Evolutionary conservation across 2,113 vertebrate genomes (phyloP).

Genomic region (Motacilla tschutschensis): DNA sequence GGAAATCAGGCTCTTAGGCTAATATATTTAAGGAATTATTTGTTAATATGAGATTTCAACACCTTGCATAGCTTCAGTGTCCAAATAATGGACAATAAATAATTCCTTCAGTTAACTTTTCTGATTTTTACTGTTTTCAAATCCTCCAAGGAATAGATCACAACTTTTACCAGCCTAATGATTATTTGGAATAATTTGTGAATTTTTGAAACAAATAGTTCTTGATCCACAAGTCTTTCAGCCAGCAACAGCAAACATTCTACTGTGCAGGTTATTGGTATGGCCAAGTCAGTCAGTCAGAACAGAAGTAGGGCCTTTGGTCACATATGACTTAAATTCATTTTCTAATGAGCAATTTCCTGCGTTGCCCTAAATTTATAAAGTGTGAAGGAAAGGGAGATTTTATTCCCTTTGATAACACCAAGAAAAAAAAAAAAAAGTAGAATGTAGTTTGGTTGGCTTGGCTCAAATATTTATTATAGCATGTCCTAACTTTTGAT

Average conservation of each 20-base stretch:
- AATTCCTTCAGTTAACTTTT: constrained; percentile 5
- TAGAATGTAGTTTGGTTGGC: constrained; percentile 1
- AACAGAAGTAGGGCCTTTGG: background rate
- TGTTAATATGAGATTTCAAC: background rate
- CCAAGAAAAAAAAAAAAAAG: background rate
- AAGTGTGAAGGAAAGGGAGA: background rate
- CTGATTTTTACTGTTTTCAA: background rate
- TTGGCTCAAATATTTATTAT: background rate
- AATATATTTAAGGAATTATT: background rate
- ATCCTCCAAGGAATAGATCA: background rate
- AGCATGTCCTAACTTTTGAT: background rate
- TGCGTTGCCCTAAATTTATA: constrained; percentile 32
- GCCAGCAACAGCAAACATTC: background rate
- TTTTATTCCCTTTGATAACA: constrained; percentile 26
- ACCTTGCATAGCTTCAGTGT: background rate
- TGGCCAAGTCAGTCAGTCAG: background rate
- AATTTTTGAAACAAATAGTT: background rate
- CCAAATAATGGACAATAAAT: background rate
- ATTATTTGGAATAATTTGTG: background rate
- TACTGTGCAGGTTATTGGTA: background rate
- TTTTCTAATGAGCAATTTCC: constrained; percentile 47
- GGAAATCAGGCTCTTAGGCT: background rate
- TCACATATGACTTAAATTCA: constrained; percentile 43
- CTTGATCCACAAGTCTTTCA: background rate
- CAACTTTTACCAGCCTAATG: background rate